Evolutionary conservation across 2,888 invertebrate species (phyloP), one percentile per base, ranked within the genome.

Genomic region (Sthenelais limicola): DNA sequence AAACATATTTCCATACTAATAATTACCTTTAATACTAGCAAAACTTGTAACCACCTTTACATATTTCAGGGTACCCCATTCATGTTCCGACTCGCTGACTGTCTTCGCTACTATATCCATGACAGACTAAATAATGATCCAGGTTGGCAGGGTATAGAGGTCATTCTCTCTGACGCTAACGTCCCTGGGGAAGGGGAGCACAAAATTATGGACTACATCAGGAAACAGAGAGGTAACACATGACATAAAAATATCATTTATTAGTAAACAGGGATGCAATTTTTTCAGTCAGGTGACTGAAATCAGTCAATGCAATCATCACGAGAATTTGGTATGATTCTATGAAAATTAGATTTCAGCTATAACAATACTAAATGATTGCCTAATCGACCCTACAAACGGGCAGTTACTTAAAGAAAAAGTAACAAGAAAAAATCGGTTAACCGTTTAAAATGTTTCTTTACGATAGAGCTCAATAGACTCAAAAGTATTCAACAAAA

Each of bases 161-260:
- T 91, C 33, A 95, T 99, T 82, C 90, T 99, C n/a, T 98, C 98
- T 1, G 99, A 99, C 88, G 98, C 99, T 0, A 99, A 98, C 88
- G 97, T 96, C 4, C 87, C 87, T 0, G 88, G 88, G 3, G 88
- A 88, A 74, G 88, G 99, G 0, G 99, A 99, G 88, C 99, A 99
- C 88, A 99, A 99, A 90, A 98, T 99, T 81, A 99, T 99, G 98
- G 98, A 99, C 89, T 99, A 92, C 86, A 97, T 99, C 80, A 91
- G 99, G n/a, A 92, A 92, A 82, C 98, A 98, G 89, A 92, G 98
- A 88, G 93, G 93, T 92, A 87, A 15, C 30, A 24, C n/a, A 43
- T 43, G 43, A 43, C 12, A 12, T 12, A 43, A 43, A 43, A 43
- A 43, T 12, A 43, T 43, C 18, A 9, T 43, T n/a, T n/a, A n/a